Base-by-base conservation (phyloP, 2,113 vertebrate genomes). In the Scartelaos histophorus region DNA sequence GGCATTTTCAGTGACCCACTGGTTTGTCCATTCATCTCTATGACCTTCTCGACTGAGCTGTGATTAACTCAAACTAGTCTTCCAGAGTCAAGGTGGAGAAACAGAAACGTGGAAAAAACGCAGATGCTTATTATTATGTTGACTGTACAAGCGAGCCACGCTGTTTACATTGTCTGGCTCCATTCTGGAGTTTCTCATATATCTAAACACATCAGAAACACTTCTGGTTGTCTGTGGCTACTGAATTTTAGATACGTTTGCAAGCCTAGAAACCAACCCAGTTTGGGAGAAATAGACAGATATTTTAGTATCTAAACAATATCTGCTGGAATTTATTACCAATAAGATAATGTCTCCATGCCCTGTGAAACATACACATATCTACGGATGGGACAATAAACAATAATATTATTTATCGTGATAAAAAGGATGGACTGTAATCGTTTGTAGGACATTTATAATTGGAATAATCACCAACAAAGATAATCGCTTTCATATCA, bases 101-200 rank as follows among this genome's bases (percentile, higher is more conserved):
- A 64, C 47, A 64, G 62, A 65, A 70, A 73, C 5, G 51, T 64
- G 43, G 3, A 29, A 12, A 70, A 54, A 61, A 68, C 45, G 45
- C 34, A 62, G 68, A 38, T n/a, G 34, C 61, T 64, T 21, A 81
- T 21, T 12, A 29, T 22, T 22, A 7, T 66, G 11, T 58, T 35
- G 66, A 72, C 5, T 7, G 38, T 58, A 13, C 49, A 53, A 17
- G 4, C 10, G 68, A 81, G 67, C 65, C 81, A 75, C 69, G 24
- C 49, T 34, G 54, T 67, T 67, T 67, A 53, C 47, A 49, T 53
- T 25, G 71, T 25, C 24, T 29, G 51, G 13, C 5, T 76, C 56
- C 56, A 57, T 76, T 87, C 62, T 79, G 79, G 82, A 69, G 29
- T 1, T 16, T 46, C 47, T 34, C 51, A 49, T 74, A 62, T 72